A percentile compares a stretch with the other conserved stretches of the same genome.
These are phyloP conservation scores for Passer montanus DNA, from an alignment of 2,113 vertebrate species.

Conservation along the genomic window DNA sequence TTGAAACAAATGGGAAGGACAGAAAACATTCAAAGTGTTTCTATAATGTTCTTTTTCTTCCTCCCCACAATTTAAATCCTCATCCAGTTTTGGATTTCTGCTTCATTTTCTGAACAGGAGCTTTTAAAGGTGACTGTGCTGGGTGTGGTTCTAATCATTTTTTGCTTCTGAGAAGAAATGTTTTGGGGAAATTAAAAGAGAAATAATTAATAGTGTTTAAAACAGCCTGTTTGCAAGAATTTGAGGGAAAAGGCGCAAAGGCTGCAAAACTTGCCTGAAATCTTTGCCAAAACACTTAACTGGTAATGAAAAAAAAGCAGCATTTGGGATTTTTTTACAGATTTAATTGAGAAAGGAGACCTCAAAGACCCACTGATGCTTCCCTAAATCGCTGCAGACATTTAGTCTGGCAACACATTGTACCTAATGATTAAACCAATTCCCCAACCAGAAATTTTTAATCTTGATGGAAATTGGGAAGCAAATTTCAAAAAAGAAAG, in stretches of 20 bases:
- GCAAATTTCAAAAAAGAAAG: not conserved
- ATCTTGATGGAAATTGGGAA: not conserved
- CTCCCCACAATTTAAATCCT: not conserved
- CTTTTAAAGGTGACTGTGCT: not conserved
- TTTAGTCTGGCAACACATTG: not conserved
- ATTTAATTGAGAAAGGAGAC: not conserved
- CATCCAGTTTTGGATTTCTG: not conserved
- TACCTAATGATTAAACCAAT: not conserved
- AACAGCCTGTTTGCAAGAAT: not conserved
- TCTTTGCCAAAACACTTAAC: conserved; percentile 3
- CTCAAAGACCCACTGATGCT: not conserved
- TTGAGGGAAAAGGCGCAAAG: not conserved
- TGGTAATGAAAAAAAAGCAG: conserved; percentile 13
- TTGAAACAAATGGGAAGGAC: not conserved
- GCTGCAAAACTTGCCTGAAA: not conserved
- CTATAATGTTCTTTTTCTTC: not conserved
- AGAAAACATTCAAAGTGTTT: not conserved
- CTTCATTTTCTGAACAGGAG: not conserved
- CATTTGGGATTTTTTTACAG: not conserved
- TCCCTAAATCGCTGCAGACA: not conserved
- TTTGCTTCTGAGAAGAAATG: not conserved
- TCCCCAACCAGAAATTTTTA: not conserved
- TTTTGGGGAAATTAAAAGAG: not conserved
- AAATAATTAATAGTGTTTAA: not conserved
- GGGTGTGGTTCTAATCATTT: not conserved